Conservation (phyloP, 2,888 invertebrate genomes). For the Catocala nupta region DNA sequence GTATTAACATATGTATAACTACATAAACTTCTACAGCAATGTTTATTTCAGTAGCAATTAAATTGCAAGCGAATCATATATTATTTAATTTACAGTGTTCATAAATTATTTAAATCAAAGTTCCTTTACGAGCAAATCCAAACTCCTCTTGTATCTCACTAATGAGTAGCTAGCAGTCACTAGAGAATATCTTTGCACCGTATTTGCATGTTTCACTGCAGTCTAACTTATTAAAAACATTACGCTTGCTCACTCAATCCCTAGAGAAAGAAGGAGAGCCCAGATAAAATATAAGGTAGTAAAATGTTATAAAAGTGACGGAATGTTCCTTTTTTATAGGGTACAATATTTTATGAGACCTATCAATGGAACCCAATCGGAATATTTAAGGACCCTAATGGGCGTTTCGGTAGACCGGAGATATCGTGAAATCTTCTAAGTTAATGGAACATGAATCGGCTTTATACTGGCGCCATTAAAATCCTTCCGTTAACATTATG, state of each 20-base stretch:
- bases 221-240: constrained; percentile 19
- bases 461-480: too few relatives aligned
- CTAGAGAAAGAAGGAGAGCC: constrained; percentile 11
- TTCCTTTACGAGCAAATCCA: constrained; percentile 23
- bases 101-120: constrained; percentile 3
- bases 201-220: constrained; percentile 28
- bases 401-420: constrained; percentile 23
- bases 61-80: too few relatives aligned
- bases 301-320: constrained; percentile 55
- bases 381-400: constrained; percentile 48
- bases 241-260: constrained; percentile 17
- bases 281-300: constrained; percentile 35
- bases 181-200: constrained; percentile 22
- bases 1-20: too few relatives aligned
- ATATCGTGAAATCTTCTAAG: constrained; percentile 22
- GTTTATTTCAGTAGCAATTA: too few relatives aligned
- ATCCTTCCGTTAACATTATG: too few relatives aligned
- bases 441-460: constrained; percentile 34
- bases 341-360: constrained; percentile 46
- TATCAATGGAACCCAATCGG: constrained; percentile 51
- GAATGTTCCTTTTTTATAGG: constrained; percentile 53
- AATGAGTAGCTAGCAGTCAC: constrained; percentile 19
- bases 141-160: constrained; percentile 16
- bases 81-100: neutral
- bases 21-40: too few relatives aligned